These are phyloP conservation scores for Lophotis ruficrista DNA, from an alignment of 2,113 vertebrate genomes.

Conservation along the genomic window DNA sequence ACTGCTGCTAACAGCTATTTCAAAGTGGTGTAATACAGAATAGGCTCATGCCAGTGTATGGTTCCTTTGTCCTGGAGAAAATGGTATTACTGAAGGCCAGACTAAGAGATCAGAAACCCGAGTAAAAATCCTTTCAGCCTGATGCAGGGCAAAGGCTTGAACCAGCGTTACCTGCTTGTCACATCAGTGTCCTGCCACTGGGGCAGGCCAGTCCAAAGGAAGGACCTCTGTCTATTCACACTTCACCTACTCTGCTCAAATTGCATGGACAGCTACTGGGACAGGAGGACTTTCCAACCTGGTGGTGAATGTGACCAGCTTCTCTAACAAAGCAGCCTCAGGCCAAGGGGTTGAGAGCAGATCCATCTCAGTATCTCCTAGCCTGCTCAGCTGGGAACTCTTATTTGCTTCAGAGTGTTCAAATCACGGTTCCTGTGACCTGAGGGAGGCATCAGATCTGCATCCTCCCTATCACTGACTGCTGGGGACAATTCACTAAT, in stretches of 20 bases:
- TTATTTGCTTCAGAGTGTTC: background rate
- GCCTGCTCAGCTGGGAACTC: background rate
- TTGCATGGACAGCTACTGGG: background rate
- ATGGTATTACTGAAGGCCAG: background rate
- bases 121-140: background rate
- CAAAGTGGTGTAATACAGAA: background rate
- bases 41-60: background rate
- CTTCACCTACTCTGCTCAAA: background rate
- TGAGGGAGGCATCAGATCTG: background rate
- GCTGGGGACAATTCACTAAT: background rate
- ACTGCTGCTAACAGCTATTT: background rate
- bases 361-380: background rate
- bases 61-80: conserved; percentile 27
- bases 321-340: background rate
- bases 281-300: background rate
- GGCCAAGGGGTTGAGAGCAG: background rate
- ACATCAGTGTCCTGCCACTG: background rate
- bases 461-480: background rate
- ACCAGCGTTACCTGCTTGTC: background rate
- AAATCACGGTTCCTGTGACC: background rate
- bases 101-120: background rate
- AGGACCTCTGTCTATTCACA: background rate
- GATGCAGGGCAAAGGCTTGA: background rate
- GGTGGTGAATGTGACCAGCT: background rate
- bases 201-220: background rate